Evolutionary conservation across 2,113 vertebrate genomes (phyloP).

Genomic region (Nycticryphes semicollaris): DNA sequence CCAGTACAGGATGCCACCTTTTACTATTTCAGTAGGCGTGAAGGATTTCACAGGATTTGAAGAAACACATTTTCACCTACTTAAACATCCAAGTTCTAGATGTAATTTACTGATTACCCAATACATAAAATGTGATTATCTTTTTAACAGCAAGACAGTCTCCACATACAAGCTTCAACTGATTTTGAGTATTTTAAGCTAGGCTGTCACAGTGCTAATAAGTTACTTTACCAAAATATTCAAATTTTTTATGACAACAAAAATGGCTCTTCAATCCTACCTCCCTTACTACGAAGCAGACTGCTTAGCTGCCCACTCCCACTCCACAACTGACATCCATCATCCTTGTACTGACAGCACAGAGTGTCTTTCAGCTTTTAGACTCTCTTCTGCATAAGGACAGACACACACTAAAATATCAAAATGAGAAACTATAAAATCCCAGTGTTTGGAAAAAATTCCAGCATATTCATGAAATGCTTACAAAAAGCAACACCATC

Average conservation of each 20-base stretch:
- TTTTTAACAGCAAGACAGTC: neutral
- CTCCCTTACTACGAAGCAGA: neutral
- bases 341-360: neutral
- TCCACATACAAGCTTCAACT: neutral
- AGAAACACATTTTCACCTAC: neutral
- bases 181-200: neutral
- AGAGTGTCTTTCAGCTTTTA: neutral
- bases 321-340: neutral
- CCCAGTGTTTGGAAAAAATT: neutral
- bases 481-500: neutral
- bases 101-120: neutral
- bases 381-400: neutral
- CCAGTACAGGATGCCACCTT: neutral
- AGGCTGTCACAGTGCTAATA: neutral
- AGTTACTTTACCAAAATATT: neutral
- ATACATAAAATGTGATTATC: neutral
- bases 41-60: neutral
- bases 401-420: neutral
- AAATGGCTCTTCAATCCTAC: neutral
- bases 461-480: neutral
- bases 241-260: neutral
- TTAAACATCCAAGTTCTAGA: neutral
- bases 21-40: neutral
- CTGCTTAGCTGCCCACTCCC: neutral
- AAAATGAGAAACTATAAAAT: neutral